Conservation (phyloP, 2,797 vertebrate genomes). For the Acipenser ruthenus region DNA sequence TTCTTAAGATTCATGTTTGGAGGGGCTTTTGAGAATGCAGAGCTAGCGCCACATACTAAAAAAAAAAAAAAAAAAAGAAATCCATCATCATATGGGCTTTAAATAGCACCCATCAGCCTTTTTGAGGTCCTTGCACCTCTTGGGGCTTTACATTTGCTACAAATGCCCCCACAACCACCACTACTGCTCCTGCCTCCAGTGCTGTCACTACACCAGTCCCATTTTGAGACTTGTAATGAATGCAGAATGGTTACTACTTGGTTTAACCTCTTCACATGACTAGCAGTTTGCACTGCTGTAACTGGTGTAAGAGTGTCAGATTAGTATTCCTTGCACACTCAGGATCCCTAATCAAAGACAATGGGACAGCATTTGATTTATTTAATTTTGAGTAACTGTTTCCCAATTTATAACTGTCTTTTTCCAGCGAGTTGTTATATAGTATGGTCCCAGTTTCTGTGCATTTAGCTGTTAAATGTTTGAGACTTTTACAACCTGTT, state of each 20-base stretch:
- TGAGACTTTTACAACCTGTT: conserved; percentile 15
- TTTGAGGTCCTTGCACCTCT: background rate
- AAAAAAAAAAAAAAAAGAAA: background rate
- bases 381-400: conserved; percentile 11
- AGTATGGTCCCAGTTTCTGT: conserved; percentile 16
- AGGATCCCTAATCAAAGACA: background rate
- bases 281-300: background rate
- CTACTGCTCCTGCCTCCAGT: too few species aligned
- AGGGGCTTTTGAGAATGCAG: background rate
- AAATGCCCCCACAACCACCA: too few species aligned
- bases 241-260: too few species aligned
- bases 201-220: too few species aligned
- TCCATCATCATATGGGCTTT: too few species aligned
- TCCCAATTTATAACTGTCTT: background rate
- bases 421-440: conserved; percentile 8
- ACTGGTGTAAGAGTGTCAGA: background rate
- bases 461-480: conserved; percentile 20
- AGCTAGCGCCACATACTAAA: background rate
- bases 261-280: background rate
- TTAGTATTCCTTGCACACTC: background rate
- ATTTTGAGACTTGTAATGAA: too few species aligned
- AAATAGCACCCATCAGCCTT: background rate
- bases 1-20: background rate
- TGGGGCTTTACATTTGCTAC: too few species aligned
- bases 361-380: conserved; percentile 8